Conservation (phyloP, 1,140 invertebrate genomes). For the Uloborus diversus region DNA sequence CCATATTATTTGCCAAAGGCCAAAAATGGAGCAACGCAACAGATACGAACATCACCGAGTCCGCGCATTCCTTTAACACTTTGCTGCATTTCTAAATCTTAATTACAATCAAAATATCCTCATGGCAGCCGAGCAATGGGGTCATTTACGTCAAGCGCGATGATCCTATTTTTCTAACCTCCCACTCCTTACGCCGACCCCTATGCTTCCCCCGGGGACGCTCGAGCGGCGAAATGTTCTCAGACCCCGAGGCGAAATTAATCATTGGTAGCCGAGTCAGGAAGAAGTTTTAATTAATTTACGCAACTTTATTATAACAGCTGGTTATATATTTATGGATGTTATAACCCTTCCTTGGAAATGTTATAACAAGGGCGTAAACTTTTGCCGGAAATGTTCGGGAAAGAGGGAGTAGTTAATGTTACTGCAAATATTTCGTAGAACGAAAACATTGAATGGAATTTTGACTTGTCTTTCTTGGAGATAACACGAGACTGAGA, state of each 20-base stretch:
- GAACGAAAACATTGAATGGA: too few species aligned
- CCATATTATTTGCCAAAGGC: too few species aligned
- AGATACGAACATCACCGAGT: too few species aligned
- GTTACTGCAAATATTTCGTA: too few species aligned
- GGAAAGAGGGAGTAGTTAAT: background rate
- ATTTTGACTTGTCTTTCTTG: too few species aligned
- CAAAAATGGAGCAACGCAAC: too few species aligned
- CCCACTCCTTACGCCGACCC: background rate
- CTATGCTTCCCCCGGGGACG: background rate
- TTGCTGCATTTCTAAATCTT: constrained; percentile 15
- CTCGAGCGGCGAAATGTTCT: constrained; percentile 5
- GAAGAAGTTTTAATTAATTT: constrained; percentile 50
- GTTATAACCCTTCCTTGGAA: background rate
- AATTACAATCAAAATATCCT: constrained; percentile 49
- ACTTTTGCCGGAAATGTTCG: background rate
- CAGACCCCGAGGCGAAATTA: constrained; percentile 31
- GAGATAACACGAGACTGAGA: too few species aligned
- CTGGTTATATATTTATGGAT: constrained; percentile 35
- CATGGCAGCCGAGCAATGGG: background rate
- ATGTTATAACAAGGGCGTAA: background rate
- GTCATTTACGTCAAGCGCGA: constrained; percentile 20
- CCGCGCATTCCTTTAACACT: background rate
- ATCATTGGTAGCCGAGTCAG: constrained; percentile 37
- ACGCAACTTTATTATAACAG: constrained; percentile 53
- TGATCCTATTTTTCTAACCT: constrained; percentile 21